Base-by-base conservation (phyloP, 2,888 invertebrate genomes). In the Erpobdella octoculata region DNA sequence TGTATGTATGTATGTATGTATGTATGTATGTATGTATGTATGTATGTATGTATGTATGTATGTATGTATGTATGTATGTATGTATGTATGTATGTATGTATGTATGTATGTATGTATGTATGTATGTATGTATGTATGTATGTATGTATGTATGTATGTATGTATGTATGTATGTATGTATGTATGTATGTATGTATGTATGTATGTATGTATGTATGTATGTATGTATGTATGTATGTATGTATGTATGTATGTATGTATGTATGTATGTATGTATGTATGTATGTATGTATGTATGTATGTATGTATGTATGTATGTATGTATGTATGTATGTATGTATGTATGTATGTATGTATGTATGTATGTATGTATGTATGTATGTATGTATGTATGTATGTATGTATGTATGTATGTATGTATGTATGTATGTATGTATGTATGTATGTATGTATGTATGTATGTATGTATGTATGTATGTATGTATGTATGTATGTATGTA, bases 261-360 rank as follows among this genome's bases (percentile, higher is more conserved):
- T 41, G 46, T 41, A n/a, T 41, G 46, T 41, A n/a, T 41, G 46
- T 41, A n/a, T 41, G 12, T 41, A n/a, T 41, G 46, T 15, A n/a
- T 41, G 46, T 41, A 12, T 41, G 46, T 41, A n/a, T n/a, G n/a
- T 41, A 15, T 41, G 46, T 12, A 15, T 41, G 46, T 41, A 15
- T 15, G n/a, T 41, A 15, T 41, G 46, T 41, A n/a, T 41, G 46
- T 41, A n/a, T 41, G 46, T 41, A n/a, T 41, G 46, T 41, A n/a
- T 41, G 46, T n/a, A n/a, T 41, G 46, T 41, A n/a, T n/a, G 46
- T 41, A n/a, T n/a, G 46, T 41, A n/a, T 41, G 46, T 41, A n/a
- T 41, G 12, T 41, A n/a, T 41, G 46, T 41, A 15, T 15, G 46
- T 41, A 41, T 41, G 12, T 41, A 41, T 15, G 46, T 41, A n/a